Base-by-base conservation (phyloP, 1,140 invertebrate genomes). In the Drosophila pruinosa region DNA sequence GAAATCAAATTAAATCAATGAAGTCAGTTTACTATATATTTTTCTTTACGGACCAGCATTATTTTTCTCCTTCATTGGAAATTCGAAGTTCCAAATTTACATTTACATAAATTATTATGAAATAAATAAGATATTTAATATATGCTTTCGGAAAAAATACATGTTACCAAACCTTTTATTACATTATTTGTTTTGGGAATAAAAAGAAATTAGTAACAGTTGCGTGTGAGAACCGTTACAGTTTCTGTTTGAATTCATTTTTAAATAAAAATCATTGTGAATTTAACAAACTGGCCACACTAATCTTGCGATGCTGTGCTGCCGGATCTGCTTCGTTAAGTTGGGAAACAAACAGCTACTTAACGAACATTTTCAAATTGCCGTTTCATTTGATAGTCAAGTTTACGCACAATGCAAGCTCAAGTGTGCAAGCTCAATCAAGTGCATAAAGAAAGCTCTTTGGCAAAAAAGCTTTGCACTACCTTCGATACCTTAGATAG, bases 401-500 rank as follows among this genome's bases (percentile, higher is more conserved):
- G n/a, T 47, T 47, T 4, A 12, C 6, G 21, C n/a, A 5, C 8
- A 24, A 0, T 15, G n/a, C 21, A 47, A 47, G 43, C 21, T 47
- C 5, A n/a, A 45, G 19, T 4, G 34, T 38, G 38, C 38, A 41
- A 41, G 14, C 15, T 41, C 14, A 2, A 43, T 7, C 21, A 26
- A 47, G 2, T 47, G 43, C 43, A 26, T 28, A 50, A 26, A 14
- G 1, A 15, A 54, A 47, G 52, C 52, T 39, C 39, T 56, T 39
- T 6, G 14, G 36, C 4, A 28, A 4, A 3, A 12, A 43, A 45
- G 39, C 22, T 22, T 15, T n/a, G 5, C 10, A 4, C 2, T 12
- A 34, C 5, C 5, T 12, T 34, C 31, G 31, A 34, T 34, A 34
- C n/a, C n/a, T n/a, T n/a, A n/a, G n/a, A 6, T 19, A 12, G 24